These are phyloP conservation scores for Momotus momota DNA, from an alignment of 2,797 vertebrate genomes.

Conservation along the genomic window DNA sequence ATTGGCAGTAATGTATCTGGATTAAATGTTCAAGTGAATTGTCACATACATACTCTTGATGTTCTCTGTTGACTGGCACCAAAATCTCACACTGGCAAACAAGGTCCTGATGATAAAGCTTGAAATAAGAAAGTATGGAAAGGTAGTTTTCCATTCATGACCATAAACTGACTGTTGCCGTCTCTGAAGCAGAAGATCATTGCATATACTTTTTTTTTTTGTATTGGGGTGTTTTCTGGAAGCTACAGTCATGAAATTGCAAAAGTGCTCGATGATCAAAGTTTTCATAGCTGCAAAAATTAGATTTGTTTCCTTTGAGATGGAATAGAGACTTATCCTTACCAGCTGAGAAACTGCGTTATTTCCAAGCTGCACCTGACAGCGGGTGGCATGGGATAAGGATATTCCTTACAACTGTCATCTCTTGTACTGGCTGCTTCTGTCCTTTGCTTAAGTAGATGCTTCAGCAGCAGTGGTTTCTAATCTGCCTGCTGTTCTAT, in stretches of 20 bases:
- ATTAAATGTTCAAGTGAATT: neutral
- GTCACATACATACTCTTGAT: neutral
- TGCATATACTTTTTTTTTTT: neutral
- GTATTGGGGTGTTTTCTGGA: neutral
- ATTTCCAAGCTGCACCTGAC: neutral
- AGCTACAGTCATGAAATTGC: neutral
- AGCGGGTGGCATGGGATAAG: neutral
- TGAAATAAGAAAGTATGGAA: neutral
- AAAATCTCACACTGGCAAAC: neutral
- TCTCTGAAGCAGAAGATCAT: neutral
- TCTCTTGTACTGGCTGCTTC: neutral
- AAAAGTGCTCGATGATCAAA: neutral
- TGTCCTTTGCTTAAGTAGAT: neutral
- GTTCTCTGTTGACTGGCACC: neutral
- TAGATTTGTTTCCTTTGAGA: neutral
- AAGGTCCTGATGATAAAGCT: neutral
- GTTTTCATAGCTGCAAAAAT: neutral
- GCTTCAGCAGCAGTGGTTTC: neutral
- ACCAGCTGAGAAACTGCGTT: neutral
- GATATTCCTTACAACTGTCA: neutral
- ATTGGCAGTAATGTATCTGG: neutral
- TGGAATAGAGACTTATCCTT: neutral
- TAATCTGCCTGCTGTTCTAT: neutral
- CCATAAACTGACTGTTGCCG: neutral
- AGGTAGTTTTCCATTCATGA: neutral